Evolutionary conservation across 2,113 vertebrate species (phyloP).

Genomic region (Alosa alosa): DNA sequence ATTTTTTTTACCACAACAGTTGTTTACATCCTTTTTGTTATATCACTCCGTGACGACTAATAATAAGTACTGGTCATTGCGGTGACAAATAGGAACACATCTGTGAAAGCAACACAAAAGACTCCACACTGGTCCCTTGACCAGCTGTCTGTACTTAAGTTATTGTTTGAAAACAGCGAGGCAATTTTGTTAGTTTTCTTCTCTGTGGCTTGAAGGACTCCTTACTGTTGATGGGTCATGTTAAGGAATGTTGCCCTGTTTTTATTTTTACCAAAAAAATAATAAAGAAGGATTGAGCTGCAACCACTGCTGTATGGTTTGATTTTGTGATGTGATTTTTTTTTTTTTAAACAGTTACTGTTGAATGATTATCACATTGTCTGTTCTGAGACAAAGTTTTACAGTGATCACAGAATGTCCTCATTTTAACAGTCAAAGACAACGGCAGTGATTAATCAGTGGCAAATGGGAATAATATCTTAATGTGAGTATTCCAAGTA

Average conservation of each 20-base stretch:
- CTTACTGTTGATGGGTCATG: background rate
- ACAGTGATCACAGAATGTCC: too few relatives aligned
- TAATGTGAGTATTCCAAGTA: too few relatives aligned
- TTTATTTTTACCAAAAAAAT: conserved; percentile 42
- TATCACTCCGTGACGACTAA: background rate
- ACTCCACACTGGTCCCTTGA: background rate
- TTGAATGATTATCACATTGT: too few relatives aligned
- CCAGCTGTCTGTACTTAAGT: background rate
- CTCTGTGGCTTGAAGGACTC: conserved; percentile 12
- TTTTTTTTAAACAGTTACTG: background rate
- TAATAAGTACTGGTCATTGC: background rate
- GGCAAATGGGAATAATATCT: too few relatives aligned
- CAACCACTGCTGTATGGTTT: background rate
- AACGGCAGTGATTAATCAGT: background rate
- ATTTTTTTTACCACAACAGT: background rate
- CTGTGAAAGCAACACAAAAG: background rate
- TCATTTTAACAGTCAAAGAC: background rate
- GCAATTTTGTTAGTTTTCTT: background rate
- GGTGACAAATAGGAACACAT: background rate
- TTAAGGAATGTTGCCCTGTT: conserved; percentile 8
- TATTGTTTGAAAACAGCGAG: background rate
- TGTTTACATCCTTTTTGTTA: background rate
- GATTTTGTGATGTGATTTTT: background rate
- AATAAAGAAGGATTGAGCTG: conserved; percentile 39
- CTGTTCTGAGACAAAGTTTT: too few relatives aligned